Evolutionary conservation across 2,888 invertebrate genomes (phyloP).

Genomic region (Anaspis maculata): DNA sequence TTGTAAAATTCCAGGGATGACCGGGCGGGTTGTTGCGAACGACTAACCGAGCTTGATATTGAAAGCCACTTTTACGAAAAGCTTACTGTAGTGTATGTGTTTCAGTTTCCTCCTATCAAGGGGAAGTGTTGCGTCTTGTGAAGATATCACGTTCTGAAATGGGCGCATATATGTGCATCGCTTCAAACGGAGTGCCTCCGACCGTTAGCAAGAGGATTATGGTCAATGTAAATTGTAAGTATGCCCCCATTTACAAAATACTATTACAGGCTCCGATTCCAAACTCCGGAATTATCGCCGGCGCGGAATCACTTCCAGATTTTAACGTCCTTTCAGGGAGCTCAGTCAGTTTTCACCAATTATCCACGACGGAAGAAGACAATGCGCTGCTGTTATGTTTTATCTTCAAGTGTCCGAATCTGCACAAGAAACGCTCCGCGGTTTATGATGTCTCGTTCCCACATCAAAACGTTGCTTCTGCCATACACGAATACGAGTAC

Average conservation of each 20-base stretch:
- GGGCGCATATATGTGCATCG: constrained; percentile 87
- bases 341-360: no score
- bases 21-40: no score
- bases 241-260: constrained; percentile 19
- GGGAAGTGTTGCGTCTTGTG: constrained; percentile 65
- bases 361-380: no score
- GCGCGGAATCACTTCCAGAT: no score
- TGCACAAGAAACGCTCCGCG: no score
- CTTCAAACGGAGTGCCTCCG: constrained; percentile 81
- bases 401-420: no score
- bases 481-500: no score
- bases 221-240: constrained; percentile 87
- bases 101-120: constrained; percentile 61
- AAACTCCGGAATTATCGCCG: neutral
- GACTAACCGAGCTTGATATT: constrained; percentile 16
- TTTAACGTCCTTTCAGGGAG: no score
- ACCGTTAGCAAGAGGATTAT: constrained; percentile 82
- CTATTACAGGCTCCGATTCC: neutral
- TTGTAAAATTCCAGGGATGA: constrained; percentile 13
- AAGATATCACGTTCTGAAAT: constrained; percentile 83
- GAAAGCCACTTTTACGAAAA: constrained; percentile 15
- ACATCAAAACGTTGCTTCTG: no score
- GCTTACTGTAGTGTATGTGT: constrained; percentile 19
- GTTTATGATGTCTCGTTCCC: no score
- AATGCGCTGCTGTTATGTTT: no score